phyloP scores from a whole-genome alignment of 2,797 vertebrate species.

The Rhinoraja longicauda region DNA sequence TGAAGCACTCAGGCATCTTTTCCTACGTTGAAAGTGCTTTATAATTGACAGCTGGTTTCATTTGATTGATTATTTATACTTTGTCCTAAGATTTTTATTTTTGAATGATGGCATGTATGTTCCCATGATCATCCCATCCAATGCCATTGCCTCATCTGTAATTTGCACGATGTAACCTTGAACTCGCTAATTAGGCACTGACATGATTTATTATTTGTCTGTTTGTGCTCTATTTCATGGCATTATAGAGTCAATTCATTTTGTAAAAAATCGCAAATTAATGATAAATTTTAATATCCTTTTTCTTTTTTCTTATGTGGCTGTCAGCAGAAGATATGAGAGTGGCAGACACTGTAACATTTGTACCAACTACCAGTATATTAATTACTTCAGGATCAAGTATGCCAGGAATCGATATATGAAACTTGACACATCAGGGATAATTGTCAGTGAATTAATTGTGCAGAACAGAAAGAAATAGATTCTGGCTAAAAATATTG shows the following conservation, averaged over 20 bases:
- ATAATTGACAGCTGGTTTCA: background rate
- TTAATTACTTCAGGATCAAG: background rate
- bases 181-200: background rate
- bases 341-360: background rate
- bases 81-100: background rate
- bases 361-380: background rate
- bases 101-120: background rate
- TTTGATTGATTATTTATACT: background rate
- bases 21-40: background rate
- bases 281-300: slow-evolving; percentile 14
- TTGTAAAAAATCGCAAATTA: slow-evolving; percentile 23
- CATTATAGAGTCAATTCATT: slow-evolving; percentile 16
- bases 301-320: background rate
- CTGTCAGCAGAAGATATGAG: background rate
- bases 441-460: slow-evolving; percentile 12
- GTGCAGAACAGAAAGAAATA: background rate
- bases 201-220: slow-evolving; percentile 33
- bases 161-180: background rate
- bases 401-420: background rate
- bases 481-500: background rate
- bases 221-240: slow-evolving; percentile 26
- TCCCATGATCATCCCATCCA: no score
- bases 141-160: no score
- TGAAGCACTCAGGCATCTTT: background rate
- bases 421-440: background rate